These are phyloP conservation scores for Carabus problematicus DNA, from an alignment of 2,888 invertebrate species.

Conservation along the genomic window DNA sequence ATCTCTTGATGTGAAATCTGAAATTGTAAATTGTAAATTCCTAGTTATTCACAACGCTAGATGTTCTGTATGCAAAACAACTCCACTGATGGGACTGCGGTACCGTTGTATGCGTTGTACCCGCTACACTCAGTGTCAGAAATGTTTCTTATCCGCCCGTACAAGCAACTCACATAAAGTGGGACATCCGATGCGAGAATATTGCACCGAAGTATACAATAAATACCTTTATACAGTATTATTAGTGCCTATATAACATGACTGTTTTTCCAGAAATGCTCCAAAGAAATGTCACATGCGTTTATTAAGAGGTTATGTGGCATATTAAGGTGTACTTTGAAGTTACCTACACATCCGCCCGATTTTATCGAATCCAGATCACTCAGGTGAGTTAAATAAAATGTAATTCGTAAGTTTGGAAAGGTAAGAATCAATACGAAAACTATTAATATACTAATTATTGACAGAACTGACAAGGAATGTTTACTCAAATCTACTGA, in stretches of 20 bases:
- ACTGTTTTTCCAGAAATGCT: constrained; percentile 46
- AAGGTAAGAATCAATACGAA: too few species aligned
- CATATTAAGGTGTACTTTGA: constrained; percentile 51
- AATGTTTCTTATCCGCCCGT: constrained; percentile 70
- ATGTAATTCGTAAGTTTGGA: constrained; percentile 2
- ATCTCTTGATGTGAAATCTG: neutral
- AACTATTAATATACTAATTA: too few species aligned
- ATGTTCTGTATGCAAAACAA: constrained; percentile 68
- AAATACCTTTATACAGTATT: neutral
- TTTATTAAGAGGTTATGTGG: constrained; percentile 53
- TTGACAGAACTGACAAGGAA: constrained; percentile 48
- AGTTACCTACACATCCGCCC: constrained; percentile 42
- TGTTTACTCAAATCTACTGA: constrained; percentile 47
- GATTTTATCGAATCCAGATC: constrained; percentile 51
- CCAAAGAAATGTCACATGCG: constrained; percentile 47
- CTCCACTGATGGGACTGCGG: constrained; percentile 66
- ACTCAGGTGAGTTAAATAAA: constrained; percentile 58
- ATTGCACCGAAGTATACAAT: constrained; percentile 62
- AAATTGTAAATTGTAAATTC: too few species aligned
- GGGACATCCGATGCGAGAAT: constrained; percentile 71
- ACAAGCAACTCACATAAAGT: constrained; percentile 69
- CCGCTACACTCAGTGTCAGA: constrained; percentile 71
- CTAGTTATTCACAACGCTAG: constrained; percentile 65
- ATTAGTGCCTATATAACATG: neutral
- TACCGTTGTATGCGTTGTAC: constrained; percentile 72